Evolutionary conservation across 2,113 vertebrate species (phyloP).

Genomic region (Misgurnus mizolepis): DNA sequence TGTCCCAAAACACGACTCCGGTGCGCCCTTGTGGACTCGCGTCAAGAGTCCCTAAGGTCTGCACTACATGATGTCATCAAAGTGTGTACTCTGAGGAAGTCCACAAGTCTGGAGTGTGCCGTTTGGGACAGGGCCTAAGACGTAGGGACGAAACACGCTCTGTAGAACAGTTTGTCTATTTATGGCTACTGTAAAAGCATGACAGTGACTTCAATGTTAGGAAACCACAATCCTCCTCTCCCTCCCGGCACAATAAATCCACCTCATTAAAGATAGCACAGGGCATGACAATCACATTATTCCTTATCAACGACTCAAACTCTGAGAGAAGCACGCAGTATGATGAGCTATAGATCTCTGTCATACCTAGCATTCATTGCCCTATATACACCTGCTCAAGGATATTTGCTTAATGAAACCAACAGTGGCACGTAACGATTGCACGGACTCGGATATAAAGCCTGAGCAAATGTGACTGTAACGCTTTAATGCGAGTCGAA

Average conservation of each 20-base stretch:
- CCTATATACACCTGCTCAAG: conserved; percentile 35
- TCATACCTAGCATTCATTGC: conserved; percentile 27
- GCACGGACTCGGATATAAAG: conserved; percentile 3
- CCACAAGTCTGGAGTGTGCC: too few species aligned
- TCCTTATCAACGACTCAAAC: conserved; percentile 28
- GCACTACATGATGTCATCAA: too few species aligned
- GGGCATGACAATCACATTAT: conserved; percentile 42
- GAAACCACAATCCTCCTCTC: conserved; percentile 26
- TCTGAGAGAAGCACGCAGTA: conserved; percentile 13
- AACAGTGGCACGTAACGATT: neutral
- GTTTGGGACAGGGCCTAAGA: too few species aligned
- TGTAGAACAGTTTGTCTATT: too few species aligned
- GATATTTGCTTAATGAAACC: conserved; percentile 36
- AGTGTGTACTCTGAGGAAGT: too few species aligned
- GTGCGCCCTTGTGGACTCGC: too few species aligned
- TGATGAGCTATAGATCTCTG: conserved; percentile 25
- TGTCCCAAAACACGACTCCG: too few species aligned
- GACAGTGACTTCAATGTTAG: too few species aligned
- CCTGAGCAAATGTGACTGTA: conserved; percentile 25
- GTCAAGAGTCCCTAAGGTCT: too few species aligned
- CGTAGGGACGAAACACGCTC: too few species aligned
- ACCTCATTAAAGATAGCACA: conserved; percentile 27
- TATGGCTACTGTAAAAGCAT: too few species aligned
- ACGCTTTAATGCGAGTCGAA: conserved; percentile 8
- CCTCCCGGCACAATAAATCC: conserved; percentile 35